Conservation (phyloP, 2,888 invertebrate species). For the Idaea biselata region DNA sequence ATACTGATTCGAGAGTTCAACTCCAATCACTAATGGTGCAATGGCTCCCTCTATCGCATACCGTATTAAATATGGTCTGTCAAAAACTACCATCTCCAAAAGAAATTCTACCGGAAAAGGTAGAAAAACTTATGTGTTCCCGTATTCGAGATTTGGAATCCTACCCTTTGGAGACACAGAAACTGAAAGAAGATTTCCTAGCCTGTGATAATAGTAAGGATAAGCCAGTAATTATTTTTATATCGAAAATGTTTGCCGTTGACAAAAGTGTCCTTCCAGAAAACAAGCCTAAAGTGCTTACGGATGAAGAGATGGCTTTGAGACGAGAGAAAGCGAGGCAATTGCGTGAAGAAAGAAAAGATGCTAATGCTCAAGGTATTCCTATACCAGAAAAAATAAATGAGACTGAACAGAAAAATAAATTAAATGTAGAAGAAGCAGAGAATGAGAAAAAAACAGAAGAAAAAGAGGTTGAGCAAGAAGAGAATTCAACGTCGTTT, state of each 20-base stretch:
- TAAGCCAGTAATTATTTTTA: slow-evolving; percentile 86
- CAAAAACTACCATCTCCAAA: slow-evolving; percentile 90
- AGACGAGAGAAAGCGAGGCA: slow-evolving; percentile 85
- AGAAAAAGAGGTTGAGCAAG: slow-evolving; percentile 58
- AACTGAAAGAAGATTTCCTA: slow-evolving; percentile 85
- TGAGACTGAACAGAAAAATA: slow-evolving; percentile 34
- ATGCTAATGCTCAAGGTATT: slow-evolving; percentile 33
- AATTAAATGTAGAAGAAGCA: background rate
- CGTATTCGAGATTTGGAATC: slow-evolving; percentile 84
- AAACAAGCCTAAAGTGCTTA: slow-evolving; percentile 88
- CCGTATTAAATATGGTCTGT: slow-evolving; percentile 91
- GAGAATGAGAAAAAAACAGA: slow-evolving; percentile 55
- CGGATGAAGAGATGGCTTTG: slow-evolving; percentile 85
- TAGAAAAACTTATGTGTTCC: slow-evolving; percentile 90
- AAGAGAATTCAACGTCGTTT: slow-evolving; percentile 83
- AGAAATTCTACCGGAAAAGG: slow-evolving; percentile 86
- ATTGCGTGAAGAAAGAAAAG: slow-evolving; percentile 81
- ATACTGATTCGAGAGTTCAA: slow-evolving; percentile 88
- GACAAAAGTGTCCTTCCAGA: slow-evolving; percentile 88
- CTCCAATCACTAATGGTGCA: slow-evolving; percentile 91
- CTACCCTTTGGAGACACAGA: slow-evolving; percentile 85
- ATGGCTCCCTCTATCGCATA: slow-evolving; percentile 93
- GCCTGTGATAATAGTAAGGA: slow-evolving; percentile 83
- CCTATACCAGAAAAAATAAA: slow-evolving; percentile 32
- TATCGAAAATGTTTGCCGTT: slow-evolving; percentile 95